A percentile compares a stretch with the other conserved stretches of the same genome.
Evolutionary conservation across 2,888 invertebrate species (phyloP).

Genomic region (Bimastos eiseni): DNA sequence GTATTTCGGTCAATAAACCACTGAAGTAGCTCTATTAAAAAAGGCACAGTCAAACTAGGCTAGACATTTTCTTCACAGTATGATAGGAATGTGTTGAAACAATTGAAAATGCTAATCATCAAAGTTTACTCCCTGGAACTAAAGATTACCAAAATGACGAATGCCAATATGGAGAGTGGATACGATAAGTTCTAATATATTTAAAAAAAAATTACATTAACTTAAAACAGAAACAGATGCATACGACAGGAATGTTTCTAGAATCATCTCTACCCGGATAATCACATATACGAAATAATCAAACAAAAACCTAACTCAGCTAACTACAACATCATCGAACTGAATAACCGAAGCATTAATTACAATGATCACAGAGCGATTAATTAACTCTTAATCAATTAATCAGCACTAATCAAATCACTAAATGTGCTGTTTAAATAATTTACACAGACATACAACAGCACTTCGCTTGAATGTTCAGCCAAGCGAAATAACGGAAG

Average conservation of each 20-base stretch:
- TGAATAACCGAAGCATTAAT: neutral
- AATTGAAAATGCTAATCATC: neutral
- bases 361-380: constrained; percentile 13
- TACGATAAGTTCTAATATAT: neutral
- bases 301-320: neutral
- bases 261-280: constrained; percentile 13
- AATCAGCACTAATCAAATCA: neutral
- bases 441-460: neutral
- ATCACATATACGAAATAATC: neutral
- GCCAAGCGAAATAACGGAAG: neutral
- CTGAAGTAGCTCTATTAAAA: neutral
- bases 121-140: neutral
- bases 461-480: neutral
- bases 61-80: neutral
- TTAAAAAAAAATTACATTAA: neutral
- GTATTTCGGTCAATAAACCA: neutral
- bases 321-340: neutral
- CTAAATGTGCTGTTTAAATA: constrained; percentile 7
- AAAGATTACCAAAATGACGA: neutral
- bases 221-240: neutral
- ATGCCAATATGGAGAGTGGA: neutral
- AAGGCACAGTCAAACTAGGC: neutral
- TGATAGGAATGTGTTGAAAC: neutral
- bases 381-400: neutral
- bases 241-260: constrained; percentile 5